Base-by-base conservation (phyloP, 2,888 invertebrate species). In the Dioctria linearis region DNA sequence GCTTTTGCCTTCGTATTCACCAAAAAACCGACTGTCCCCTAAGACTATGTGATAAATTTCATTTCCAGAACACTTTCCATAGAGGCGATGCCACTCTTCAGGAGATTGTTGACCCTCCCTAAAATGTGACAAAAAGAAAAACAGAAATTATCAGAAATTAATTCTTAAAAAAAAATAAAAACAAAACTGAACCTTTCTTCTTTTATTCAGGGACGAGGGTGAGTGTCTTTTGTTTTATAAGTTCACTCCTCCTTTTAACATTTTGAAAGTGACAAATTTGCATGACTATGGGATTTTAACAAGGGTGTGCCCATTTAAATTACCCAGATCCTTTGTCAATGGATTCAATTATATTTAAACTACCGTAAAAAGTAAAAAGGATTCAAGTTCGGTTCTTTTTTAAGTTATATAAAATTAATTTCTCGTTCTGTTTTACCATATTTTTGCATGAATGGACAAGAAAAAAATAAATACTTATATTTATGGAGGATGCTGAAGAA, bases 11-110 rank as follows among this genome's bases (percentile, higher is more conserved):
- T 98, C 97, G 89, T 98, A 99, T 90, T 99, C 99, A 42, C 98
- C 98, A 87, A 99, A 99, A 90, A 99, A 99, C 83, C 98, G 93
- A 86, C 97, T 97, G 87, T 98, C 98, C 25, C 96, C 96, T 80
- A 98, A 92, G 81, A 95, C 93, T 84, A 99, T 99, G 90, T 99
- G 98, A 90, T 99, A 99, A 87, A 99, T 98, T 91, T 99, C 99
- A 89, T 99, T 99, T 84, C 99, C 99, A 2, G 98, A 98, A 89
- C 98, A 98, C 88, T 97, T 95, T 25, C 99, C 99, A 88, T 99
- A 99, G n/a, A 98, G 91, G 78, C 97, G 93, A 90, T 99, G 98
- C 99, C 99, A 99, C 89, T 98, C 97, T 90, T 99, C 99, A 59
- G 95, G 95, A 67, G 88, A 89, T 81, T 89, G 89, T 83, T 89